Base-by-base conservation (phyloP, 1,140 invertebrate genomes). In the Bombus superbus region DNA sequence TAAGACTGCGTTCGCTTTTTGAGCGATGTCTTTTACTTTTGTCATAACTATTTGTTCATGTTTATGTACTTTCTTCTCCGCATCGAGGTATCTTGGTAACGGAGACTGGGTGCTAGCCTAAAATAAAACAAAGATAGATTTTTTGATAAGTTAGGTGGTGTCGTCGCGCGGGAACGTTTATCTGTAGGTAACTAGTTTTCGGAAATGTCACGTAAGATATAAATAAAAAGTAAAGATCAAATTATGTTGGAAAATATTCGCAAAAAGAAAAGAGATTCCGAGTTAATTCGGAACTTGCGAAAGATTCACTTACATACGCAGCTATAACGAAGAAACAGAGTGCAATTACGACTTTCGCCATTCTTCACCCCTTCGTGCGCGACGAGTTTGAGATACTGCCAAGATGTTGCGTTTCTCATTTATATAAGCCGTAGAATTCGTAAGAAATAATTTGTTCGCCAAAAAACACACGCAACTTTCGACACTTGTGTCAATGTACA, bases 301-400 rank as follows among this genome's bases (percentile, higher is more conserved):
- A 22, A 53, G 1, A 53, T 22, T 38, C 85, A 92, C 92, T 92
- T 86, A 92, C 92, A 18, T 71, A 80, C 35, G 69, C 64, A 35
- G 78, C 6, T 38, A 82, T 47, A 28, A 83, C 10, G 2, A 89
- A 8, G 18, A 87, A 2, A 47, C 76, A 89, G 32, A 88, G 59
- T 35, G 87, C 22, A 32, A 91, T 44, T 0, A 47, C 32, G 10
- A 81, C 22, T 78, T 90, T 92, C n/a, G 78, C 44, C 90, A 93
- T 93, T 42, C 57, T 88, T 62, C 18, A 25, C 42, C 40, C 32
- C 35, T 64, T 35, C n/a, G 0, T 2, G 15, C 6, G 8, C 47
- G 18, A 22, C 18, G 47, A 10, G 15, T 28, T 22, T 42, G 10
- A 53, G 35, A 40, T 15, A 40, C 15, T 18, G 13, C 28, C 5